Conservation (phyloP, 2,113 vertebrate genomes). For the Ibidorhyncha struthersii region DNA sequence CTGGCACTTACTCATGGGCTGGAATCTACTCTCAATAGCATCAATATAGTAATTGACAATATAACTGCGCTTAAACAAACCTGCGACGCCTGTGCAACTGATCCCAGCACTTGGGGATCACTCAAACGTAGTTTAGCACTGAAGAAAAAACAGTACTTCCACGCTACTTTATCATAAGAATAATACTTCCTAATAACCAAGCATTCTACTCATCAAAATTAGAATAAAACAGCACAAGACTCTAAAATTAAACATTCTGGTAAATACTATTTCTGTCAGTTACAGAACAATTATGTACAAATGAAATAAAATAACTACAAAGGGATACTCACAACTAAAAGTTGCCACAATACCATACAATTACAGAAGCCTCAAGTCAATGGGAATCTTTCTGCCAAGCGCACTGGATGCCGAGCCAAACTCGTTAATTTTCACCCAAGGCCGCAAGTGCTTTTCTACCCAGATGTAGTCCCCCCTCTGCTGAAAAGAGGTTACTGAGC, state of each 20-base stretch:
- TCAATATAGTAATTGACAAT: neutral
- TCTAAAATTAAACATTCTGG: neutral
- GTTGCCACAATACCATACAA: fast-evolving
- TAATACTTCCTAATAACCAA: neutral
- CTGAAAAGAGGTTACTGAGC: too few relatives aligned
- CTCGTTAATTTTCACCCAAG: fast-evolving
- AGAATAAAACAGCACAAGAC: neutral
- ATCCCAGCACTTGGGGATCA: neutral
- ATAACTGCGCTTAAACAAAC: neutral
- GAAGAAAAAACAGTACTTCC: neutral
- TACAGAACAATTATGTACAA: neutral
- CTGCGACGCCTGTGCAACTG: neutral
- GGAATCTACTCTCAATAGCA: neutral
- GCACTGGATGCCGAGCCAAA: neutral
- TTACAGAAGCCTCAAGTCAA: neutral
- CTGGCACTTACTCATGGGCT: fast-evolving
- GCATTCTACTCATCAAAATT: neutral
- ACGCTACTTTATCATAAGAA: neutral
- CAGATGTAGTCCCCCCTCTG: fast-evolving
- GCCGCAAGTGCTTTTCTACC: neutral
- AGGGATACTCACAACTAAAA: fast-evolving
- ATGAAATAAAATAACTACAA: neutral
- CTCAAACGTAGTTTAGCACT: neutral
- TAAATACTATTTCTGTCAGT: neutral
- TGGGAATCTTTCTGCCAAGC: fast-evolving